Percentiles rank a stretch among this genome's conserved stretches.
These are phyloP conservation scores for Bos javanicus DNA, from an alignment of 2,113 vertebrate species.

Conservation along the genomic window DNA sequence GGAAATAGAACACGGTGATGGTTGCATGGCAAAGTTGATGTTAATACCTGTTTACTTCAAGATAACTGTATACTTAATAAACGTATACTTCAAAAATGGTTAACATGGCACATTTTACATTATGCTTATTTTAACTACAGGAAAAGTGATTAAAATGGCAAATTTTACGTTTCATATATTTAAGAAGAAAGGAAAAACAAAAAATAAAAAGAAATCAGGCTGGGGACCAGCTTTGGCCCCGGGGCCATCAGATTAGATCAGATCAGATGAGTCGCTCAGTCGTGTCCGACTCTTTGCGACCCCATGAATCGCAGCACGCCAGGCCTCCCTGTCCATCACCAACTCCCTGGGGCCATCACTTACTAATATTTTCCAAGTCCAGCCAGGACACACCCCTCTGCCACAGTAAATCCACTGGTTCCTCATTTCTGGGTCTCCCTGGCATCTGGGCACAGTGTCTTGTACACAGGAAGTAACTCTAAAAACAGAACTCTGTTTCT, in stretches of 20 bases:
- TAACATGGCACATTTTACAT: background rate
- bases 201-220: background rate
- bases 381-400: accelerated
- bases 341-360: accelerated
- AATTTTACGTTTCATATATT: background rate
- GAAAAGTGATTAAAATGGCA: background rate
- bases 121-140: background rate
- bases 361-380: accelerated
- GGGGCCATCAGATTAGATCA: background rate
- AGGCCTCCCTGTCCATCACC: too few species aligned
- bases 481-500: background rate
- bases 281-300: too few species aligned
- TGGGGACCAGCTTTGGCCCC: background rate
- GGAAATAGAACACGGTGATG: background rate
- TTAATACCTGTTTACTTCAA: background rate
- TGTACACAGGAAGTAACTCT: too few species aligned
- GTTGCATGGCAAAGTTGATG: accelerated
- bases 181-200: background rate
- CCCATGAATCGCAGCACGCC: too few species aligned
- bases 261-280: too few species aligned
- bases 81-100: too few species aligned
- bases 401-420: background rate
- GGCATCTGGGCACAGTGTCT: background rate
- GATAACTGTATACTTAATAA: too few species aligned
- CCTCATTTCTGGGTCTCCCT: background rate